phyloP scores from a whole-genome alignment of 1,140 invertebrate species.

The Sesamia nonagrioides region DNA sequence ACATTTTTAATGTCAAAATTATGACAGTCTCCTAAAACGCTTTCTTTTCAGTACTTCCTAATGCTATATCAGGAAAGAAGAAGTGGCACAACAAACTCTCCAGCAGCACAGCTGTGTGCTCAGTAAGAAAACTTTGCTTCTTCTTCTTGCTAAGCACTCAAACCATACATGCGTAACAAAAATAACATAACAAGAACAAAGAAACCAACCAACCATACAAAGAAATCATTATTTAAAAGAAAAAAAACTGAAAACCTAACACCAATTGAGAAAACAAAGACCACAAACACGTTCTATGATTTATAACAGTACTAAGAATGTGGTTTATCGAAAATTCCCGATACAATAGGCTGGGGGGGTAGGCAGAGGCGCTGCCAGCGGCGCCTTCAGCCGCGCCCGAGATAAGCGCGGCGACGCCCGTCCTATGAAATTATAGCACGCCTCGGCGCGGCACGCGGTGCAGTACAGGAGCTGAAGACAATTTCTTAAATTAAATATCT shows the following conservation, averaged over 20 bases:
- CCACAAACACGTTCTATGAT: conserved; percentile 50
- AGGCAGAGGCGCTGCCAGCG: conserved; percentile 73
- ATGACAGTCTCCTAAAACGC: too few species aligned
- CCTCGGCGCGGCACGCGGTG: conserved; percentile 56
- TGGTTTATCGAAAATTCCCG: conserved; percentile 72
- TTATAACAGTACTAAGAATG: conserved; percentile 57
- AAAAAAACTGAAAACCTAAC: conserved; percentile 1
- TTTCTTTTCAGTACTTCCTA: too few species aligned
- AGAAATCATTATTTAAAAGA: neutral
- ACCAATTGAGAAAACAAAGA: conserved; percentile 47
- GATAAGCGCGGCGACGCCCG: conserved; percentile 82
- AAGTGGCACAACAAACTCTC: too few species aligned
- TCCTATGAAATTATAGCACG: conserved; percentile 84
- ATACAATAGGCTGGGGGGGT: conserved; percentile 59
- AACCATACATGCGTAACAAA: too few species aligned
- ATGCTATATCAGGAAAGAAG: too few species aligned
- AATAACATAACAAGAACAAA: too few species aligned
- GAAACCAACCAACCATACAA: too few species aligned
- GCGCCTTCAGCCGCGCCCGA: conserved; percentile 80
- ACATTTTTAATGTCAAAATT: too few species aligned
- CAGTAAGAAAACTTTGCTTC: too few species aligned
- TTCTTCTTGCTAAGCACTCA: too few species aligned
- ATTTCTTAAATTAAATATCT: too few species aligned
- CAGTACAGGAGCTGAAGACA: neutral
- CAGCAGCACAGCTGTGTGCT: too few species aligned